These are phyloP conservation scores for Eulemur albifrons DNA, from an alignment of 2,797 vertebrate species.

Conservation along the genomic window DNA sequence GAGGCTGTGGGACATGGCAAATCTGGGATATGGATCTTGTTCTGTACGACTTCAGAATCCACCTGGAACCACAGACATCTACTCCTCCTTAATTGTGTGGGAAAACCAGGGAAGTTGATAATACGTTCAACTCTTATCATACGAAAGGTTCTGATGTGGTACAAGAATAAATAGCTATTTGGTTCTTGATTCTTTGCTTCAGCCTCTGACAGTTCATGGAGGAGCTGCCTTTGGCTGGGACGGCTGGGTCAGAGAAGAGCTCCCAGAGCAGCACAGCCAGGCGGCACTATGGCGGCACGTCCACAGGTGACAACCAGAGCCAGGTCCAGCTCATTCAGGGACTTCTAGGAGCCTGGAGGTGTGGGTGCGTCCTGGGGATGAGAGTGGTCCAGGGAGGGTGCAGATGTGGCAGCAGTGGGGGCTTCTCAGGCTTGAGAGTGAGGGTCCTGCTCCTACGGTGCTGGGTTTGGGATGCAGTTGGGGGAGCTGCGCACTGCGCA, in stretches of 20 bases:
- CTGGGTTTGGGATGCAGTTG: neutral
- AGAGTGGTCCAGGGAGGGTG: fast-evolving
- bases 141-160: neutral
- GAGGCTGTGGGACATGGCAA: neutral
- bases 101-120: neutral
- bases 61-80: neutral
- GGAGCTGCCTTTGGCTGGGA: neutral
- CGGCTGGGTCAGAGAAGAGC: neutral
- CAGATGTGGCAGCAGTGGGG: fast-evolving
- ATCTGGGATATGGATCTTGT: neutral
- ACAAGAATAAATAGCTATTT: neutral
- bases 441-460: fast-evolving
- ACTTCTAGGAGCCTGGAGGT: neutral
- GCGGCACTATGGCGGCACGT: fast-evolving
- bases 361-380: too few species aligned
- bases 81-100: neutral
- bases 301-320: neutral
- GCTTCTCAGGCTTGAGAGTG: fast-evolving
- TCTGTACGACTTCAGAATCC: neutral
- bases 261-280: neutral
- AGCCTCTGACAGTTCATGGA: neutral
- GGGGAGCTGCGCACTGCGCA: fast-evolving
- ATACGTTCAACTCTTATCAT: fast-evolving
- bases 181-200: neutral
- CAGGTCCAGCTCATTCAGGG: neutral